These are phyloP conservation scores for Cossypha caffra DNA, from an alignment of 2,797 vertebrate genomes.

Conservation along the genomic window DNA sequence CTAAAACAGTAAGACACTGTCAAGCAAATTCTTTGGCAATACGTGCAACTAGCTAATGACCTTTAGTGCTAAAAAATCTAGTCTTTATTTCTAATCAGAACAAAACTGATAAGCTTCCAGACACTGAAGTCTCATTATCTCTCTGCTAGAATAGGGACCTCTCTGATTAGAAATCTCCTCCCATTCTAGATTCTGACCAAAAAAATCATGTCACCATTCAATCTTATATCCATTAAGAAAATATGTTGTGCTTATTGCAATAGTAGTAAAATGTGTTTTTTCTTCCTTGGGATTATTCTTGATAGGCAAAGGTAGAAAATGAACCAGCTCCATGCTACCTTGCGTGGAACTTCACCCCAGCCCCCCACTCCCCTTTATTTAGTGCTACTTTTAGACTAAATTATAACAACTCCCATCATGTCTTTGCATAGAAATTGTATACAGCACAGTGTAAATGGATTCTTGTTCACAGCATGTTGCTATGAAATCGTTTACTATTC, in stretches of 20 bases:
- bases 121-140: not conserved
- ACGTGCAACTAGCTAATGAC: not conserved
- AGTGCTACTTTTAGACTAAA: not conserved
- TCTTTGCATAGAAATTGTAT: not conserved
- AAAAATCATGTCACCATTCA: not conserved
- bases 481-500: not conserved
- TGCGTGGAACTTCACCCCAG: not conserved
- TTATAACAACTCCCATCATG: not conserved
- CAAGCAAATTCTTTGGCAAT: not conserved
- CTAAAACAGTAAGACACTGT: not conserved
- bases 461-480: not conserved
- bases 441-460: not conserved
- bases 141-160: not conserved
- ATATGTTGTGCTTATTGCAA: not conserved
- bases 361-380: accelerated
- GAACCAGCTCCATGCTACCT: not conserved
- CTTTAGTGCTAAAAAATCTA: not conserved
- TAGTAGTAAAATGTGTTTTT: not conserved
- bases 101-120: not conserved
- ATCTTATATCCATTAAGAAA: not conserved
- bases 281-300: not conserved
- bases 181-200: not conserved
- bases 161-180: not conserved
- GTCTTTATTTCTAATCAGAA: not conserved
- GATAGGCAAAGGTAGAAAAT: not conserved